Conservation (phyloP, 2,797 vertebrate species). For the Eurystomus glaucurus region DNA sequence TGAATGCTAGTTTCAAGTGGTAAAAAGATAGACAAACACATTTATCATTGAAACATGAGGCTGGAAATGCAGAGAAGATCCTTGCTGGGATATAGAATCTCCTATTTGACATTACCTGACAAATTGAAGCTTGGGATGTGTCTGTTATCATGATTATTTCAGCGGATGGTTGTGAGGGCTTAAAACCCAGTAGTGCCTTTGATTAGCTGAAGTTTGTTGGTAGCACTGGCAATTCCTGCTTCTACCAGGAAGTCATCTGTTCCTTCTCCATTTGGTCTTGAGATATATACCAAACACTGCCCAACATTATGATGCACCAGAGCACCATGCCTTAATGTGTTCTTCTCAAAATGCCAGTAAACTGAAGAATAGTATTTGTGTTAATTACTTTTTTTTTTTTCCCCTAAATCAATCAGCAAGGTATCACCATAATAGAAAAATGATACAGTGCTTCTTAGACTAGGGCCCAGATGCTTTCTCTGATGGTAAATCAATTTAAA, state of each 20-base stretch:
- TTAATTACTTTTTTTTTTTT: not conserved
- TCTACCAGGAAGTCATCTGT: not conserved
- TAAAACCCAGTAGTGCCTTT: not conserved
- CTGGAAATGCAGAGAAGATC: not conserved
- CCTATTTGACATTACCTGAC: not conserved
- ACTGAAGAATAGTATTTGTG: not conserved
- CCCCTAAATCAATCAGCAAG: not conserved
- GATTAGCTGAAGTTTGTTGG: not conserved
- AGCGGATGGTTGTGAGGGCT: not conserved
- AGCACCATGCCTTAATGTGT: not conserved
- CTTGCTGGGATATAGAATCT: not conserved
- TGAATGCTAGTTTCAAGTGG: not conserved
- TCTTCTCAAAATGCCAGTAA: not conserved
- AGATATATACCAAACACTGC: not conserved
- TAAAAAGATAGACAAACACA: not conserved
- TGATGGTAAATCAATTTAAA: not conserved
- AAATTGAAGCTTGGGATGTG: not conserved
- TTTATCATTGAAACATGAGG: not conserved
- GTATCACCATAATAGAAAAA: not conserved
- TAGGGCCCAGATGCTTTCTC: not conserved
- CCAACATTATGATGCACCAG: fast-evolving
- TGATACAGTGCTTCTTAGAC: not conserved
- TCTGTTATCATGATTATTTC: not conserved
- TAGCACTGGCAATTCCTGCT: not conserved
- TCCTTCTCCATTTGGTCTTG: not conserved